Percentiles rank a stretch among this genome's conserved stretches.
Evolutionary conservation across 2,797 vertebrate species (phyloP).

Genomic region (Syncerus caffer): DNA sequence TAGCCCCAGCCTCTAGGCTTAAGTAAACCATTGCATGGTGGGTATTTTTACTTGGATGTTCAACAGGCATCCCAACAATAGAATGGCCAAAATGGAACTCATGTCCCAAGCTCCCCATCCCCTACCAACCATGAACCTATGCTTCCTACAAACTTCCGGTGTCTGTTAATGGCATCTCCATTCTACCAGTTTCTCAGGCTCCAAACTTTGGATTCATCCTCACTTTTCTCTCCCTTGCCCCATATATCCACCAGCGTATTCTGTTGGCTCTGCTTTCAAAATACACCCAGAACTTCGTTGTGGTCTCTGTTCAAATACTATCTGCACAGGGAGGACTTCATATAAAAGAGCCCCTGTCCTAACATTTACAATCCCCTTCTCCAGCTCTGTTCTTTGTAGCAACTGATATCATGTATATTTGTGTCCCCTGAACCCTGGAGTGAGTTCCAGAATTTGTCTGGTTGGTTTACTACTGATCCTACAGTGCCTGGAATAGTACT

Average conservation of each 20-base stretch:
- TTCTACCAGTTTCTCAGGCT: neutral
- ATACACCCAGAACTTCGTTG: neutral
- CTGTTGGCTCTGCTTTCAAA: neutral
- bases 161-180: neutral
- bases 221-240: neutral
- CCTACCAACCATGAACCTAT: neutral
- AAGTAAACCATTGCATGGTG: too few species aligned
- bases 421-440: neutral
- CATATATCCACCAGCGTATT: neutral
- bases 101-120: neutral
- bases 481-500: neutral
- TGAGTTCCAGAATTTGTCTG: neutral
- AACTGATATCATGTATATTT: too few species aligned
- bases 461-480: neutral
- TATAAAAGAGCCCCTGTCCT: neutral
- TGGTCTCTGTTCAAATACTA: neutral
- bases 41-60: neutral
- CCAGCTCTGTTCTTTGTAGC: neutral
- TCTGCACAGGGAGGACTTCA: neutral
- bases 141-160: neutral
- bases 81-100: neutral
- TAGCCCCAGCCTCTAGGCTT: neutral
- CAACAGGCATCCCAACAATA: neutral
- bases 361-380: too few species aligned
- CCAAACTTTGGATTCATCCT: neutral